Evolutionary conservation across 2,888 invertebrate genomes (phyloP).

Genomic region (Lochmaea capreae): DNA sequence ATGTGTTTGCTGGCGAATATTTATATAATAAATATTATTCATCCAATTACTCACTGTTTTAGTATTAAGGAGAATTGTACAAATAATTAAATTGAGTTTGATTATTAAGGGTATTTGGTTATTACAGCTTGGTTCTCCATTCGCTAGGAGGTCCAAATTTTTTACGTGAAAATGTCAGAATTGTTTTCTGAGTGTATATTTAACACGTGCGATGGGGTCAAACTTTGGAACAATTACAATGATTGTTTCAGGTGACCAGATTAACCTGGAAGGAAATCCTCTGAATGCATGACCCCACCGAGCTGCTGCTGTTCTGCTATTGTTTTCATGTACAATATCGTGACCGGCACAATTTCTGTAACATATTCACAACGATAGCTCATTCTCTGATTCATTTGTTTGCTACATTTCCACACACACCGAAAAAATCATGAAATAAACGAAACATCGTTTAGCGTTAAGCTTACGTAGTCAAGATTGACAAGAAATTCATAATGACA

Average conservation of each 20-base stretch:
- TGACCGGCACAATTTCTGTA: conserved; percentile 7
- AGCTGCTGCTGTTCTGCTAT: conserved; percentile 1
- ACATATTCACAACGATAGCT: conserved; percentile 4
- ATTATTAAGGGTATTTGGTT: too few relatives aligned
- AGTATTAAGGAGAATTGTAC: too few relatives aligned
- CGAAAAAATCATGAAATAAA: neutral
- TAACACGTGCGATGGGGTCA: neutral
- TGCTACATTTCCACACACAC: neutral
- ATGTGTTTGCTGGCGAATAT: too few relatives aligned
- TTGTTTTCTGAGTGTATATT: conserved; percentile 1
- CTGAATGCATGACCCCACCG: conserved; percentile 1
- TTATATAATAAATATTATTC: too few relatives aligned
- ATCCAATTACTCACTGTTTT: too few relatives aligned
- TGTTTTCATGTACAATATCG: conserved; percentile 5
- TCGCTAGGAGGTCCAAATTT: too few relatives aligned
- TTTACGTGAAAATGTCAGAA: too few relatives aligned
- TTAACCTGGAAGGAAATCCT: conserved; percentile 8
- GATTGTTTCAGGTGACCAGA: conserved; percentile 13
- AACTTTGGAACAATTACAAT: conserved; percentile 4
- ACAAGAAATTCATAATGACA: too few relatives aligned
- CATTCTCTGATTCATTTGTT: neutral
- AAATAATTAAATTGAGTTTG: too few relatives aligned
- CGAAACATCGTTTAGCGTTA: conserved; percentile 21
- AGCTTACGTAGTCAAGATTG: too few relatives aligned
- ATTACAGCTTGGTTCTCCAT: too few relatives aligned